phyloP scores from a whole-genome alignment of 30 jellyfish, hydroid and myxozoan species.

The Clytia hemisphaerica region DNA sequence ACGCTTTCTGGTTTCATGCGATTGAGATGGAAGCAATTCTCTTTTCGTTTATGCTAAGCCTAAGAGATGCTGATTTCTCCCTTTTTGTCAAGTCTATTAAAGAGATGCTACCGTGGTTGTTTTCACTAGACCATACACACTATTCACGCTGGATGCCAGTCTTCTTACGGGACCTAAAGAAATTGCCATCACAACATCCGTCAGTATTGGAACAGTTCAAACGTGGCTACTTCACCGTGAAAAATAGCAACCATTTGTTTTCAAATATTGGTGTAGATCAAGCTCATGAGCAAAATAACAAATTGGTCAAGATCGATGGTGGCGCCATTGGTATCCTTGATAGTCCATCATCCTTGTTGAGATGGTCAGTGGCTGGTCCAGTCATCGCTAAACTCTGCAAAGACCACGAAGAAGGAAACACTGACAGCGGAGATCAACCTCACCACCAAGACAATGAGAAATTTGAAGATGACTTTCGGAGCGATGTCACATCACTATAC shows the following conservation, averaged over 20 bases:
- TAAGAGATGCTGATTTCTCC: slow-evolving; percentile 5
- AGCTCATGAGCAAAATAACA: slow-evolving; percentile 38
- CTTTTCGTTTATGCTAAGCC: slow-evolving; percentile 2
- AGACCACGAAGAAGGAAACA: too few species aligned
- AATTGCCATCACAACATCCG: not conserved
- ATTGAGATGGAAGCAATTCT: slow-evolving; percentile 1
- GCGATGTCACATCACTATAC: slow-evolving; percentile 23
- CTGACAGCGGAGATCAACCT: not conserved
- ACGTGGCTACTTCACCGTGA: slow-evolving; percentile 14
- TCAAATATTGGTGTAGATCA: slow-evolving; percentile 18
- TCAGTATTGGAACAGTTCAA: not conserved
- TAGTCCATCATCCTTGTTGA: slow-evolving; percentile 26
- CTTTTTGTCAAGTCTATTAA: not conserved
- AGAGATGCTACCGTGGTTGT: slow-evolving; percentile 15
- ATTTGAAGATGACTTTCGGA: not conserved
- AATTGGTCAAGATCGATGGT: slow-evolving; percentile 35
- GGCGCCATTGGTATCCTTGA: slow-evolving; percentile 33
- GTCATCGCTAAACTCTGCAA: not conserved
- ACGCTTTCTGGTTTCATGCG: not conserved
- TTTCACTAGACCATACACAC: slow-evolving; percentile 17
- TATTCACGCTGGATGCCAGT: slow-evolving; percentile 25
- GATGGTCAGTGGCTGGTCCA: slow-evolving; percentile 41
- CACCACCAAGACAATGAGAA: slow-evolving; percentile 28
- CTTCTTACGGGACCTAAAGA: not conserved
- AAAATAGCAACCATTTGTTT: slow-evolving; percentile 14